Percentiles rank a stretch among this genome's conserved stretches.
Evolutionary conservation across 2,113 vertebrate species (phyloP).

Genomic region (Pseudorhombus dupliciocellatus): DNA sequence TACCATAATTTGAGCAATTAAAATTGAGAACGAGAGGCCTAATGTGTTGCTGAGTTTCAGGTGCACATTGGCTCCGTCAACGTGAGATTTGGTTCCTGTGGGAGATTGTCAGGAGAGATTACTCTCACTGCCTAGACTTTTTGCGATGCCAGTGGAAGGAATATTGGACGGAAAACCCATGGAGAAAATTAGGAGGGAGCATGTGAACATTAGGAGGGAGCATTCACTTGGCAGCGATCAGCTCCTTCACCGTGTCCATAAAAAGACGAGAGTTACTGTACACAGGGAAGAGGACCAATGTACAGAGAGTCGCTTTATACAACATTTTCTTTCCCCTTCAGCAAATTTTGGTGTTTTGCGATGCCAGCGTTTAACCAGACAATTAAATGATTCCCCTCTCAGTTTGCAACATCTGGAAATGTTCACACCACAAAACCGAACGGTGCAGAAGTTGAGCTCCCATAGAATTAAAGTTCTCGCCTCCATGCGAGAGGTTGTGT

Average conservation of each 20-base stretch:
- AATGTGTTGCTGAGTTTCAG: conserved; percentile 15
- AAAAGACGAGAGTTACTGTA: conserved; percentile 45
- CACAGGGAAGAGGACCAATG: conserved; percentile 12
- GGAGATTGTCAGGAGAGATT: conserved; percentile 43
- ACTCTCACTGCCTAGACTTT: conserved; percentile 17
- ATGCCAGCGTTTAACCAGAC: conserved; percentile 42
- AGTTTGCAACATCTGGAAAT: conserved; percentile 73
- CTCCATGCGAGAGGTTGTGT: too few relatives aligned
- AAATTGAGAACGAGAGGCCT: conserved; percentile 24
- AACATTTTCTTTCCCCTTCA: conserved; percentile 18
- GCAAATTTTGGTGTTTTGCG: conserved; percentile 5
- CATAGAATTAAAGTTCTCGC: too few relatives aligned
- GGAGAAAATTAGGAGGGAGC: conserved; percentile 46
- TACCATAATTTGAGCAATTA: conserved; percentile 26
- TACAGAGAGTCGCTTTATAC: conserved; percentile 36
- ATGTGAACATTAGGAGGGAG: conserved; percentile 24
- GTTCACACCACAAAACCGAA: conserved; percentile 45
- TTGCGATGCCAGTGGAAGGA: conserved; percentile 44
- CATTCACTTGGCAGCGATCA: conserved; percentile 48
- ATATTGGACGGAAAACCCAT: conserved; percentile 43
- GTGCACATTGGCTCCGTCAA: conserved; percentile 17
- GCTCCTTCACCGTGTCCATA: conserved; percentile 45
- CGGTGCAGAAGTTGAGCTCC: not conserved
- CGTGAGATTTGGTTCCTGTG: conserved; percentile 34
- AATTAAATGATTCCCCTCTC: conserved; percentile 63